Evolutionary conservation across 1,140 invertebrate species (phyloP).

Genomic region (Lordiphosa clarofinis): DNA sequence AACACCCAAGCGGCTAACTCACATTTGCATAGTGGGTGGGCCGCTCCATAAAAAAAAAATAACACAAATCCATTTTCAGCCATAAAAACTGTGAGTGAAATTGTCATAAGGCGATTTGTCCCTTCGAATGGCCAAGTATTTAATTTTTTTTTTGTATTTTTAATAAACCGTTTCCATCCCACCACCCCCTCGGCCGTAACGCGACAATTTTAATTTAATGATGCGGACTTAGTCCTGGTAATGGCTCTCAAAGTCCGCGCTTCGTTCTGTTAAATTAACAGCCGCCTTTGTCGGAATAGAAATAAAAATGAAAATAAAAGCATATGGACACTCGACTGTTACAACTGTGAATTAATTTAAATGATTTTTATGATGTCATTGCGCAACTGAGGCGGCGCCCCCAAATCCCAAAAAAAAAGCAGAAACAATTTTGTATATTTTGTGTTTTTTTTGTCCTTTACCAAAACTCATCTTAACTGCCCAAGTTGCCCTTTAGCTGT

Average conservation of each 20-base stretch:
- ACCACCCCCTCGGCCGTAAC: constrained; percentile 27
- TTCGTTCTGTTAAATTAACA: constrained; percentile 69
- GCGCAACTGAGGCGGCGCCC: constrained; percentile 56
- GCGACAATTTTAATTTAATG: constrained; percentile 78
- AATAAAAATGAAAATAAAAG: constrained; percentile 64
- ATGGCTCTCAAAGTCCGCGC: constrained; percentile 56
- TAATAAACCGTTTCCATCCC: constrained; percentile 70
- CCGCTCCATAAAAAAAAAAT: constrained; percentile 31
- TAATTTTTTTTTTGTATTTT: constrained; percentile 58
- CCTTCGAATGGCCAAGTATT: constrained; percentile 68
- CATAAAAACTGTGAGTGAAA: constrained; percentile 72
- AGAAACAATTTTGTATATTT: constrained; percentile 11
- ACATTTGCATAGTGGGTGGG: constrained; percentile 58
- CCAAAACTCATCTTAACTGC: constrained; percentile 31
- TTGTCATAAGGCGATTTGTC: constrained; percentile 78
- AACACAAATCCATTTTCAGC: constrained; percentile 60
- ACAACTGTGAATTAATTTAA: constrained; percentile 74
- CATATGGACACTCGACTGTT: constrained; percentile 53
- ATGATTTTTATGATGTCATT: constrained; percentile 78
- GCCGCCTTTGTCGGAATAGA: constrained; percentile 59
- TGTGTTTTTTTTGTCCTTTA: constrained; percentile 7
- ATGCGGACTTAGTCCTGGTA: constrained; percentile 77
- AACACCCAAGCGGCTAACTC: constrained; percentile 64
- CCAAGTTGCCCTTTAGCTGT: constrained; percentile 49
- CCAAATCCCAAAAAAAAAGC: not conserved